phyloP scores from a whole-genome alignment of 2,113 vertebrate genomes.

The Acanthisitta chloris region DNA sequence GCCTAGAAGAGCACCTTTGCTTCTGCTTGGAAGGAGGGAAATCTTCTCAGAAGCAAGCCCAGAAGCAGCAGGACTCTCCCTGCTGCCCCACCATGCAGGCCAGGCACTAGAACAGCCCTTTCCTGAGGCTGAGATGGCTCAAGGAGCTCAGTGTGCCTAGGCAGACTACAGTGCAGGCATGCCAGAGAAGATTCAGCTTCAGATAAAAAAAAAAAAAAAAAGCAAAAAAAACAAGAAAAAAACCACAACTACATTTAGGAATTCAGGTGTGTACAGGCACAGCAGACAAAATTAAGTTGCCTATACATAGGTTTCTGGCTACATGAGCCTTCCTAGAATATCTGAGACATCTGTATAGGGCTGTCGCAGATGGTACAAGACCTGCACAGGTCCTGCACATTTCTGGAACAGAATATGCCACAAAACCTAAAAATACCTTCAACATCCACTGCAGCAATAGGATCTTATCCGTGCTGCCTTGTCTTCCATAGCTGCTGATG shows the following conservation, averaged over 20 bases:
- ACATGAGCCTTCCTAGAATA: not conserved
- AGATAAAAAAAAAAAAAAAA: not conserved
- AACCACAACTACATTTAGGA: not conserved
- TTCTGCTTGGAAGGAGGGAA: not conserved
- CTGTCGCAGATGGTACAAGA: not conserved
- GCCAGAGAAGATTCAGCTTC: not conserved
- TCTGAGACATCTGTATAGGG: not conserved
- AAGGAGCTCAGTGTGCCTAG: not conserved
- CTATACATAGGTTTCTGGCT: not conserved
- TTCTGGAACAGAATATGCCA: not conserved
- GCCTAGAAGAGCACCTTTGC: not conserved
- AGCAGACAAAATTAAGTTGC: not conserved
- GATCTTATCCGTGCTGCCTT: not conserved
- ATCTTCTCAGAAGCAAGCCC: not conserved
- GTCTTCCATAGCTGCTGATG: not conserved
- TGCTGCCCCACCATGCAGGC: not conserved
- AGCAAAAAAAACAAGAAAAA: not conserved
- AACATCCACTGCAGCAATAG: accelerated
- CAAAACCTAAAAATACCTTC: not conserved
- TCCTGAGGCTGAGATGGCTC: not conserved
- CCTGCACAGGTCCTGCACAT: not conserved
- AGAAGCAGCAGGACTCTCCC: not conserved
- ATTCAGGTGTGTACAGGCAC: not conserved
- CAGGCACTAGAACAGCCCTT: not conserved
- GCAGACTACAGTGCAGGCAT: not conserved